Evolutionary conservation across 1,140 invertebrate species (phyloP).

Genomic region (Rhyzopertha dominica): DNA sequence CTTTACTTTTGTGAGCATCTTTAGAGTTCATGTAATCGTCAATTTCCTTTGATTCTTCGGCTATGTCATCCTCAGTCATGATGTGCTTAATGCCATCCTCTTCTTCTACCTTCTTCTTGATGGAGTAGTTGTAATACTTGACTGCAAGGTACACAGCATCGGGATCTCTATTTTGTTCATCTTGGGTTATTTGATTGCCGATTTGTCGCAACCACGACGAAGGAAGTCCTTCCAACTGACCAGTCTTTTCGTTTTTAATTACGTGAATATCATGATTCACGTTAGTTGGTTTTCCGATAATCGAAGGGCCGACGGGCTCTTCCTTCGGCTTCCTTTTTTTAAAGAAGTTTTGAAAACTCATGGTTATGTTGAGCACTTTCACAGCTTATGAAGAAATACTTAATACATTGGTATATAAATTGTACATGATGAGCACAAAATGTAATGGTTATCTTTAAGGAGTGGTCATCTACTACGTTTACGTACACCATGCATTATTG

Average conservation of each 20-base stretch:
- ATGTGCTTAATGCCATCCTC: slow-evolving; percentile 63
- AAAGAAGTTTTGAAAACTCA: slow-evolving; percentile 22
- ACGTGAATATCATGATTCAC: slow-evolving; percentile 80
- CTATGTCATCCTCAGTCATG: slow-evolving; percentile 69
- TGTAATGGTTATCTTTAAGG: too few species aligned
- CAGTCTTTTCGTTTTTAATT: slow-evolving; percentile 68
- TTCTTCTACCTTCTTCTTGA: slow-evolving; percentile 66
- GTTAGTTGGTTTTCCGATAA: slow-evolving; percentile 68
- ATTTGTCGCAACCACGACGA: slow-evolving; percentile 73
- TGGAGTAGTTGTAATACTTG: slow-evolving; percentile 85
- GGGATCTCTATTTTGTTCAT: slow-evolving; percentile 88
- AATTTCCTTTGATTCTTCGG: slow-evolving; percentile 73
- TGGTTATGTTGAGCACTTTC: too few species aligned
- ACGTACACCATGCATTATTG: too few species aligned
- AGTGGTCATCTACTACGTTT: too few species aligned
- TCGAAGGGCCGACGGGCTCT: slow-evolving; percentile 16
- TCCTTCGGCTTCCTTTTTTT: slow-evolving; percentile 17
- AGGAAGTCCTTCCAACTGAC: slow-evolving; percentile 73
- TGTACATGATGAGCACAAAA: too few species aligned
- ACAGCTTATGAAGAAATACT: too few species aligned
- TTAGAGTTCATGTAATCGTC: slow-evolving; percentile 67
- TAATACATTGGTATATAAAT: too few species aligned
- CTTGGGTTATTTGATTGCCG: slow-evolving; percentile 73
- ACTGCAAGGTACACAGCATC: slow-evolving; percentile 85
- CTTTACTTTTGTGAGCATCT: slow-evolving; percentile 59